Evolutionary conservation across 2,888 invertebrate species (phyloP).

Genomic region (Drosophila quasianomalipes): DNA sequence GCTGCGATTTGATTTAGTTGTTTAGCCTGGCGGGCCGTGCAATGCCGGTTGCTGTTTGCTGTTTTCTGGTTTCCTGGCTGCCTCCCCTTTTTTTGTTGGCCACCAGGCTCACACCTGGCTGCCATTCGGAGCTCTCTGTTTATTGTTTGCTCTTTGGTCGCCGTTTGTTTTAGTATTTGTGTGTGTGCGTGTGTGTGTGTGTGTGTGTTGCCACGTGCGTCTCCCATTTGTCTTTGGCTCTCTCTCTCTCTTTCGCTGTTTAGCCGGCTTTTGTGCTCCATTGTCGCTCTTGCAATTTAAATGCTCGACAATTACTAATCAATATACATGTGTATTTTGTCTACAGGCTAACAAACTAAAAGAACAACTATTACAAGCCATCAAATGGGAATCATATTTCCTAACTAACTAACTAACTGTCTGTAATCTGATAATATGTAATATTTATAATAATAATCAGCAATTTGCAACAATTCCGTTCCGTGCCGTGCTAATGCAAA

Average conservation of each 20-base stretch:
- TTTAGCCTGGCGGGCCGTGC: conserved; percentile 59
- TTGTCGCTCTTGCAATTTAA: conserved; percentile 43
- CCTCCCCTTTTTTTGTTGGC: conserved; percentile 32
- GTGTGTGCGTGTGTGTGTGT: conserved; percentile 22
- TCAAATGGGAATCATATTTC: conserved; percentile 4
- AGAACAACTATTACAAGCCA: conserved; percentile 4
- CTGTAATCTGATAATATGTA: conserved; percentile 5
- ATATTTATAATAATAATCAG: conserved; percentile 26
- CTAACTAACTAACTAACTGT: conserved; percentile 26
- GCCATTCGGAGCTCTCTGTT: conserved; percentile 44
- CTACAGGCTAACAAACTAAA: conserved; percentile 38
- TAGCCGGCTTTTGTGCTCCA: conserved; percentile 40
- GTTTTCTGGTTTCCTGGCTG: conserved; percentile 44
- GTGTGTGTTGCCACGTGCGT: conserved; percentile 60
- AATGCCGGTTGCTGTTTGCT: conserved; percentile 43
- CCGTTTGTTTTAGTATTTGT: conserved; percentile 52
- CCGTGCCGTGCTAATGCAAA: conserved; percentile 73
- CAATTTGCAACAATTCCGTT: conserved; percentile 71
- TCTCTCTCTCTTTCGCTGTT: conserved; percentile 12
- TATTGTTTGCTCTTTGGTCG: conserved; percentile 56
- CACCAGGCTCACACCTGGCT: conserved; percentile 55
- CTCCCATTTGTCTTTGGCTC: conserved; percentile 42
- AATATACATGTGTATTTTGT: conserved; percentile 44
- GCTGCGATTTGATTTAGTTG: conserved; percentile 74
- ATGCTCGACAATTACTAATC: conserved; percentile 61